phyloP scores from a whole-genome alignment of 2,113 vertebrate species.

The Cottus gobio region DNA sequence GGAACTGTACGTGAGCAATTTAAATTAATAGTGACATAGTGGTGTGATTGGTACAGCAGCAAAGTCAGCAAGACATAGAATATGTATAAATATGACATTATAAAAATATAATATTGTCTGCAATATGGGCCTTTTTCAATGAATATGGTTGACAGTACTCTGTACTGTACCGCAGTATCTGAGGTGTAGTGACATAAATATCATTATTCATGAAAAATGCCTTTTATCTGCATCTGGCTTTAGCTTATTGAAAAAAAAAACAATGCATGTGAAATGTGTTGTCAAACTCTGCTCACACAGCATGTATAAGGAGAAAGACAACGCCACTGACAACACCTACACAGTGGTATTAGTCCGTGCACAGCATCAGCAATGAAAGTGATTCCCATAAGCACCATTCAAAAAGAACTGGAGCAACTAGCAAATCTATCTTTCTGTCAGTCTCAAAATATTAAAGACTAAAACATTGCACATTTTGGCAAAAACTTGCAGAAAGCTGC shows the following conservation, averaged over 20 bases:
- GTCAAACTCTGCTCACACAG: background rate
- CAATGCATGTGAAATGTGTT: background rate
- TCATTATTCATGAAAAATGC: background rate
- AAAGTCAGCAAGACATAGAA: too few species aligned
- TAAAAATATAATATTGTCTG: too few species aligned
- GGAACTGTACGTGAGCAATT: too few species aligned
- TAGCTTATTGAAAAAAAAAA: background rate
- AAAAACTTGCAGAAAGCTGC: background rate
- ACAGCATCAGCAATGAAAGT: background rate
- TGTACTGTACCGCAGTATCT: background rate
- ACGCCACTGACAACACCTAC: background rate
- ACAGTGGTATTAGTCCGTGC: background rate
- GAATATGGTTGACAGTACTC: background rate
- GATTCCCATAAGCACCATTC: background rate
- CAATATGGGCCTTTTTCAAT: background rate
- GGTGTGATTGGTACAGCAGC: too few species aligned
- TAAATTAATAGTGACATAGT: too few species aligned
- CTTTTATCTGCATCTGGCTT: background rate
- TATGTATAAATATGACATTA: too few species aligned
- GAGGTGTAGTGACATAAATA: background rate
- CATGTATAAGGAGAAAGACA: background rate
- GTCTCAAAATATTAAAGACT: background rate
- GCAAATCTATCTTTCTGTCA: background rate
- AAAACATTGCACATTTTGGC: background rate
- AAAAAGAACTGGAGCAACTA: background rate